Conservation (phyloP, 2,113 vertebrate species). For the Lepisosteus oculatus region DNA sequence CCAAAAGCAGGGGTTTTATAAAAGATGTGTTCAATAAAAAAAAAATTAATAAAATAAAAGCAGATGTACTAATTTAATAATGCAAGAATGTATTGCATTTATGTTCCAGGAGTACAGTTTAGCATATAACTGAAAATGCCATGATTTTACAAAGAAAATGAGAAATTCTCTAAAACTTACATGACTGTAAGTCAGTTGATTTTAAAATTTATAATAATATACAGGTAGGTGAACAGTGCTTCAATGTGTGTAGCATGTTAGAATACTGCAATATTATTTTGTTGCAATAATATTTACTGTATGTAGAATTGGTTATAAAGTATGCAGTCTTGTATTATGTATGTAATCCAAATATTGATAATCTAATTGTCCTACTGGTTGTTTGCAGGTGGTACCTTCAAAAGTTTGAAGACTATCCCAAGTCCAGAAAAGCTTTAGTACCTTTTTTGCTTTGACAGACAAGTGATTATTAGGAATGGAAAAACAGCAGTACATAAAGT, state of each 20-base stretch:
- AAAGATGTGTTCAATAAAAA: background rate
- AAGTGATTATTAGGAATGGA: background rate
- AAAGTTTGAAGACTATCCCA: slow-evolving; percentile 94
- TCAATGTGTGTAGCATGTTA: too few species aligned
- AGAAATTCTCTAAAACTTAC: background rate
- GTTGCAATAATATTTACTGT: too few species aligned
- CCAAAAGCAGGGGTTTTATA: background rate
- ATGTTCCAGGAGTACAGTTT: too few species aligned
- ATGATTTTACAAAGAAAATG: too few species aligned
- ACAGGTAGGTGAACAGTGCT: too few species aligned
- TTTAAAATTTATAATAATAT: too few species aligned
- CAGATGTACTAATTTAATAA: background rate
- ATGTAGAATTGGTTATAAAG: too few species aligned
- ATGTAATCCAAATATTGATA: background rate
- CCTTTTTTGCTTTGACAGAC: slow-evolving; percentile 77
- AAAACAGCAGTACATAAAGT: too few species aligned
- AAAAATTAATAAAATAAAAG: background rate
- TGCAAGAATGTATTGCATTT: too few species aligned
- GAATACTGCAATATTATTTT: too few species aligned
- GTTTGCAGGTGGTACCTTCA: slow-evolving; percentile 84
- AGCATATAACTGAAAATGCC: too few species aligned
- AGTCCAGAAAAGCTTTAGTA: slow-evolving; percentile 80
- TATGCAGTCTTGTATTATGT: background rate
- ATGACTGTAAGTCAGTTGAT: background rate
- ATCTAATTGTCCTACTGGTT: background rate